Base-by-base conservation (phyloP, 2,797 vertebrate species). In the Falco naumanni region DNA sequence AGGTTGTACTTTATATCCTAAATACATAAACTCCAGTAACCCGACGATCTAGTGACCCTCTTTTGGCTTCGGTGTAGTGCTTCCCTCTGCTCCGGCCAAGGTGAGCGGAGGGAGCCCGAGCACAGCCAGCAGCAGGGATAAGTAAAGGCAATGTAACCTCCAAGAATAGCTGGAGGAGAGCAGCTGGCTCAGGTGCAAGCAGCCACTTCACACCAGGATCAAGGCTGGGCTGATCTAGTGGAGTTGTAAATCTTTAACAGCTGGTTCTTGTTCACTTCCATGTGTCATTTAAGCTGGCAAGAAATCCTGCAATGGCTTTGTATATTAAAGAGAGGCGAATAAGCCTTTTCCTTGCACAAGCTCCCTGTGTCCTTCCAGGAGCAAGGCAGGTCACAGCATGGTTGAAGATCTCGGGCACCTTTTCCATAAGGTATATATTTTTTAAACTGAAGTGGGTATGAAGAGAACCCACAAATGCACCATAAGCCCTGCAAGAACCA, bases 21-120 rank as follows among this genome's bases (percentile, higher is more conserved):
- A 92, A 66, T 1, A 39, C 48, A n/a, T 9, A 8, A 84, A 34
- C 68, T 39, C 77, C 80, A 75, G 76, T 37, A 60, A 90, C 93
- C 71, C 12, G 31, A 3, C 8, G 24, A 68, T 77, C 83, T 88
- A 64, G 83, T 80, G 93, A 93, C 92, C 90, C 21, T 53, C 57
- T 43, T 86, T 60, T 84, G 85, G 78, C 79, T 91, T 76, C 13
- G 22, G 82, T 6, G 0, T 1, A 4, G 14, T 13, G n/a, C 18
- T 91, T 50, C 70, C 54, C 76, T 64, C 72, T 5, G 53, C 75
- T 77, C 68, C 17, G 9, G 43, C 43, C 43, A 45, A 45, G 43
- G 43, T 45, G 43, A 45, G 43, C 65, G 50, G 41, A 54, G 8
- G 22, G 63, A 70, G 59, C 31, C 28, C 0, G 17, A 54, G 69